These are phyloP conservation scores for Arrhopalites spinosus DNA, from an alignment of 2,888 invertebrate genomes.

Conservation along the genomic window DNA sequence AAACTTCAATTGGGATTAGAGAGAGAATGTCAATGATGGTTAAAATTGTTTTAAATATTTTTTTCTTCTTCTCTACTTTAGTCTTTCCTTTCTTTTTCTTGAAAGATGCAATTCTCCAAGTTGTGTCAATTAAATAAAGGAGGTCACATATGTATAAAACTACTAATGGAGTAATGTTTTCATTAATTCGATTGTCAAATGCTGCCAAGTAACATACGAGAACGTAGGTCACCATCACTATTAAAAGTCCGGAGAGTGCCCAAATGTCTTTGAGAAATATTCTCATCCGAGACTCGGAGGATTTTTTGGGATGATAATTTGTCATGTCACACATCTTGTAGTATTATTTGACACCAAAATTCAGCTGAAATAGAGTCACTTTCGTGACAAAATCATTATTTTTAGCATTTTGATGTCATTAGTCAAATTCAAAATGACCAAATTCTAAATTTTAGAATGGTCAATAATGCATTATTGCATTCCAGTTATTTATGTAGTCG, in stretches of 20 bases:
- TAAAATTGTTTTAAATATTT: not conserved
- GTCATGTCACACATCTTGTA: no score
- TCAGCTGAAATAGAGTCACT: no score
- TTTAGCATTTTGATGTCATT: no score
- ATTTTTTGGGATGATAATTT: no score
- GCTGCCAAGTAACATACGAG: constrained; percentile 27
- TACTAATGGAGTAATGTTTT: constrained; percentile 17
- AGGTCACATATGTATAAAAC: constrained; percentile 32
- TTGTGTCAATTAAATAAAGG: constrained; percentile 30
- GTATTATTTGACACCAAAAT: no score
- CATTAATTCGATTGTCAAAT: constrained; percentile 32
- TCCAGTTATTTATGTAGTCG: no score
- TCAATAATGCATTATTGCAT: no score
- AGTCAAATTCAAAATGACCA: no score
- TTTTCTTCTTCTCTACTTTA: not conserved
- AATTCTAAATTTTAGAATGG: no score
- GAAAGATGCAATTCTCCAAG: not conserved
- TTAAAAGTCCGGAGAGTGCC: constrained; percentile 3
- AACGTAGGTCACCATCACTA: constrained; percentile 21
- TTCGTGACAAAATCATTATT: no score
- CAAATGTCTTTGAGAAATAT: no score
- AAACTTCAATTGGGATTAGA: constrained; percentile 26
- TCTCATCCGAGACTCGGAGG: no score
- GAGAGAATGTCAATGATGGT: constrained; percentile 31
- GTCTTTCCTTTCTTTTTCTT: not conserved